A percentile compares a stretch with the other conserved stretches of the same genome.
These are phyloP conservation scores for Drosophila ogumai DNA, from an alignment of 1,140 invertebrate genomes.

Conservation along the genomic window DNA sequence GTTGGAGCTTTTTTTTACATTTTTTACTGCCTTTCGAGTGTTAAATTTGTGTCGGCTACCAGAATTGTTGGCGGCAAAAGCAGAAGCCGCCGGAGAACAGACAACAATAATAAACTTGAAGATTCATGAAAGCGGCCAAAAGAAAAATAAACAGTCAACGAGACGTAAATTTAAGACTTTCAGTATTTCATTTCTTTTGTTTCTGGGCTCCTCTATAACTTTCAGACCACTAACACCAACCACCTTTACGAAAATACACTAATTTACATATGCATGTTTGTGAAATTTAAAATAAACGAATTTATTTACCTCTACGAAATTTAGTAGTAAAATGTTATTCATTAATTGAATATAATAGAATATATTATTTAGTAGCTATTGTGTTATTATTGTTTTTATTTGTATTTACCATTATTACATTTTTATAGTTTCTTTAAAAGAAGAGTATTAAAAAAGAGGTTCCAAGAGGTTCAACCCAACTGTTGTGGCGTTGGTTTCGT, in stretches of 20 bases:
- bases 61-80: slow-evolving; percentile 48
- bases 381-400: background rate
- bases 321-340: background rate
- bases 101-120: slow-evolving; percentile 79
- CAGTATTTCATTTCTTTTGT: slow-evolving; percentile 81
- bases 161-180: slow-evolving; percentile 79
- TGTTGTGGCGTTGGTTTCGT: slow-evolving; percentile 49
- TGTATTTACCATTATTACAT: background rate
- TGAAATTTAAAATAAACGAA: background rate
- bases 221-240: slow-evolving; percentile 16
- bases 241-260: slow-evolving; percentile 45
- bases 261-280: background rate
- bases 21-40: slow-evolving; percentile 68
- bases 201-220: slow-evolving; percentile 27
- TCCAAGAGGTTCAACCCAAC: slow-evolving; percentile 37
- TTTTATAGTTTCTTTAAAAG: too few relatives aligned
- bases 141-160: slow-evolving; percentile 74
- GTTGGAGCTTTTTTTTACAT: slow-evolving; percentile 48
- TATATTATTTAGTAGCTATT: too few relatives aligned
- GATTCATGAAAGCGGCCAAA: slow-evolving; percentile 81
- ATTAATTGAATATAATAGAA: too few relatives aligned
- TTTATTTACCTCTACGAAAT: background rate
- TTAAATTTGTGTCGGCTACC: slow-evolving; percentile 70
- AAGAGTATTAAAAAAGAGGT: slow-evolving; percentile 36
- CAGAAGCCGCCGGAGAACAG: slow-evolving; percentile 44